Base-by-base conservation (phyloP, 2,797 vertebrate genomes). In the Enteromius mattozi region DNA sequence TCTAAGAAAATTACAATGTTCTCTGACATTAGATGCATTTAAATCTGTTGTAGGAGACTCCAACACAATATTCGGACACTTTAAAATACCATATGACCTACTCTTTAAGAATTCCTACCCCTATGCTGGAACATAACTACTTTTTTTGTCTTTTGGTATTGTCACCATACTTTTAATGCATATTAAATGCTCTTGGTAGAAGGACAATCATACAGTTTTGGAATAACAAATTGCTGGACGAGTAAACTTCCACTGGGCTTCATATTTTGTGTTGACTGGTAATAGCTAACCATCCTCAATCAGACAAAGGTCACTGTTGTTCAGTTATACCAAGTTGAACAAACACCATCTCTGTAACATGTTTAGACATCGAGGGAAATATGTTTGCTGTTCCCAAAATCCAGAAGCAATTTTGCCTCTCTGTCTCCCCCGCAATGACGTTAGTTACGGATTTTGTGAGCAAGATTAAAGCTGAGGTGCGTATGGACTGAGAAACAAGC, bases 351-450 rank as follows among this genome's bases (percentile, higher is more conserved):
- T 80, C n/a, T 1, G 49, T 47, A 77, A 65, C 27, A 68, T 82
- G 68, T 61, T 81, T 82, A 71, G 80, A 82, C 84, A 84, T 77
- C 24, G n/a, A 71, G 54, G 79, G 72, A 74, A 86, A 80, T 80
- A 81, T 80, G 49, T 86, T 86, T 85, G 80, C 80, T 84, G 75
- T 79, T 79, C 72, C 33, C 85, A 37, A 74, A 71, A 74, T 80
- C 76, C 79, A 85, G 45, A 80, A 70, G 47, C 82, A 76, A 80
- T 86, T 80, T 84, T 84, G 70, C 76, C 51, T 75, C 56, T 65
- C 47, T 63, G 42, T 80, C 59, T 72, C 74, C 77, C 49, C 12
- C 4, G 24, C 74, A 80, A 86, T 72, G 45, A 45, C 8, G 12
- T 87, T 85, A 85, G 83, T 83, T 81, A 85, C 54, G 42, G 82